Conservation (phyloP, 2,888 invertebrate species). For the Drosophila affinis region DNA sequence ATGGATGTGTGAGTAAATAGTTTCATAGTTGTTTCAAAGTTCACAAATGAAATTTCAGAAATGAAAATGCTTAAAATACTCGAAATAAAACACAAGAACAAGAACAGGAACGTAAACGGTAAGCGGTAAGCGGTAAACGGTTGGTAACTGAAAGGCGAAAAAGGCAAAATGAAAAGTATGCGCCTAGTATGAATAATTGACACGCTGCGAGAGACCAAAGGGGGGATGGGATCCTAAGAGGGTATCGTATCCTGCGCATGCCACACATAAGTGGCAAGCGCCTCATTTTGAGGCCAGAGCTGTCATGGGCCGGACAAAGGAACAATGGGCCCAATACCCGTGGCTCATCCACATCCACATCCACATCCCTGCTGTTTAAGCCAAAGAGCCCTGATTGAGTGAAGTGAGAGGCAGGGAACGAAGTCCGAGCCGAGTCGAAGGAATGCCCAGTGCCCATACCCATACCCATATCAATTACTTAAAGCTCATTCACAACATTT, state of each 20-base stretch:
- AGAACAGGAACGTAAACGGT: conserved; percentile 14
- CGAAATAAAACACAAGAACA: conserved; percentile 47
- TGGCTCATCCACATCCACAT: conserved; percentile 31
- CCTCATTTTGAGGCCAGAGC: conserved; percentile 77
- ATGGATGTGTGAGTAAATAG: conserved; percentile 83
- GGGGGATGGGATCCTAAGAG: conserved; percentile 6
- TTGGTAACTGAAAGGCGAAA: conserved; percentile 10
- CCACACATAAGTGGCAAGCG: conserved; percentile 77
- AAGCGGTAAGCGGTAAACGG: conserved; percentile 20
- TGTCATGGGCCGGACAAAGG: conserved; percentile 74
- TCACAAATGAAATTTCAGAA: conserved; percentile 46
- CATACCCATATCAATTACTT: conserved; percentile 83
- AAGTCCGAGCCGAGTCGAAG: neutral
- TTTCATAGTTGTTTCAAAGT: conserved; percentile 37
- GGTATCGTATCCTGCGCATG: conserved; percentile 52
- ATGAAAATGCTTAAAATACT: conserved; percentile 55
- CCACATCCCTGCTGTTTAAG: conserved; percentile 57
- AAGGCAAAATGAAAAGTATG: conserved; percentile 69
- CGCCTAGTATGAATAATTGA: conserved; percentile 69
- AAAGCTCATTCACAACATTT: conserved; percentile 82
- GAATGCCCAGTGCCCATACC: conserved; percentile 21
- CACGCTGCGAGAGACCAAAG: conserved; percentile 26
- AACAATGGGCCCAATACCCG: conserved; percentile 67
- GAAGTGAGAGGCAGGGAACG: conserved; percentile 43
- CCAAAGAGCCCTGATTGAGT: conserved; percentile 62